These are phyloP conservation scores for Plutomurus gul DNA, from an alignment of 1,140 invertebrate species.

Conservation along the genomic window DNA sequence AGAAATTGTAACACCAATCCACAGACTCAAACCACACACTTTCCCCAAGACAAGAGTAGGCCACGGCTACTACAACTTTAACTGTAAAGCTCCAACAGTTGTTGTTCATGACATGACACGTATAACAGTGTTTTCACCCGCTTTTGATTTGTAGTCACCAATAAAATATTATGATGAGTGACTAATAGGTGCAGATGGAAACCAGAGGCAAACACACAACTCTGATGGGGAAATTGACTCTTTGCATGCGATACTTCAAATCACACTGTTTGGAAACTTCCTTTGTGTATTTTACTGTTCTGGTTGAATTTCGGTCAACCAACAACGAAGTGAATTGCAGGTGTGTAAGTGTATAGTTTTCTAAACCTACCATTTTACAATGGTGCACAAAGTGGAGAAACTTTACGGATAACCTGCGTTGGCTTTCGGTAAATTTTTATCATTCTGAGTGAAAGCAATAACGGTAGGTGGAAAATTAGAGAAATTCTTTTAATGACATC, in stretches of 20 bases:
- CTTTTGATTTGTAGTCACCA: conserved; percentile 5
- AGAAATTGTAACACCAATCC: not conserved
- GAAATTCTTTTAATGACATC: too few species aligned
- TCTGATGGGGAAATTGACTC: conserved; percentile 7
- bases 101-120: conserved; percentile 11
- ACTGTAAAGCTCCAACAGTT: not conserved
- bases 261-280: not conserved
- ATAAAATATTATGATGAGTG: conserved; percentile 35
- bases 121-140: not conserved
- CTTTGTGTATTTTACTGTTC: too few species aligned
- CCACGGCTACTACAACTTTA: too few species aligned
- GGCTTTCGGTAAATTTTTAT: too few species aligned
- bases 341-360: too few species aligned
- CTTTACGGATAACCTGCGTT: too few species aligned
- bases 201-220: not conserved
- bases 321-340: not conserved
- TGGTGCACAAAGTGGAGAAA: too few species aligned
- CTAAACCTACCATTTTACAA: too few species aligned
- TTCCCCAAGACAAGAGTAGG: not conserved
- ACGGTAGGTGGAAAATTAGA: too few species aligned
- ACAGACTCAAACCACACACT: not conserved
- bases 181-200: conserved; percentile 31
- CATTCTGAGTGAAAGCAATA: too few species aligned
- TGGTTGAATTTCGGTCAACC: not conserved
- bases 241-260: conserved; percentile 24